These are phyloP conservation scores for Dascyllus trimaculatus DNA, from an alignment of 2,113 vertebrate genomes.

Conservation along the genomic window DNA sequence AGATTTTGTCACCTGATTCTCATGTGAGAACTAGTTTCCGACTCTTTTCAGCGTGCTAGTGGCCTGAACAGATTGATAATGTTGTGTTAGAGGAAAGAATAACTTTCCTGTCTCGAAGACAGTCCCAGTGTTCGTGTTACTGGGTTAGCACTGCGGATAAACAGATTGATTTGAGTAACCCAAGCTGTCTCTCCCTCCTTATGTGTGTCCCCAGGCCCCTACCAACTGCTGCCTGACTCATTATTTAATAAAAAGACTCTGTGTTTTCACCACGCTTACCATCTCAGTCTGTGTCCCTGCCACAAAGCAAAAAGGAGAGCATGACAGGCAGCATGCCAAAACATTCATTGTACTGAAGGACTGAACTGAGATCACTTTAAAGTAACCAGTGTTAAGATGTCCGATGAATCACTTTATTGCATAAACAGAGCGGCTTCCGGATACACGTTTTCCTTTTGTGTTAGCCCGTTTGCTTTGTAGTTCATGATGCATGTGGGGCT, in stretches of 20 bases:
- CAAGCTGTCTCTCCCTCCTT: slow-evolving; percentile 56
- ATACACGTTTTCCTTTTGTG: not conserved
- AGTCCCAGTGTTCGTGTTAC: slow-evolving; percentile 44
- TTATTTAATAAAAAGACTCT: slow-evolving; percentile 57
- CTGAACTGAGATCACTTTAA: slow-evolving; percentile 32
- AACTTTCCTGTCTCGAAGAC: slow-evolving; percentile 32
- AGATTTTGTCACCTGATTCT: not conserved
- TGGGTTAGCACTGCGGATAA: slow-evolving; percentile 59
- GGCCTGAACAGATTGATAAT: slow-evolving; percentile 29
- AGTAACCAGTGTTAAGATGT: slow-evolving; percentile 15
- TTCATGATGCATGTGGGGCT: not conserved
- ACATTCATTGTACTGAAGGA: slow-evolving; percentile 2
- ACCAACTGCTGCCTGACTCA: slow-evolving; percentile 76
- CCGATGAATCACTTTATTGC: not conserved
- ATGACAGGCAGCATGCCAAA: slow-evolving; percentile 44
- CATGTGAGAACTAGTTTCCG: not conserved
- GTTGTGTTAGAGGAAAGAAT: slow-evolving; percentile 31
- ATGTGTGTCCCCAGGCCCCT: slow-evolving; percentile 57
- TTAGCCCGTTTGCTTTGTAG: not conserved
- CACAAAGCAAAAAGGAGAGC: slow-evolving; percentile 43
- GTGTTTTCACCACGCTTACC: slow-evolving; percentile 50
- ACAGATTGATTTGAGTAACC: slow-evolving; percentile 67
- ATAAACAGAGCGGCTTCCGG: not conserved
- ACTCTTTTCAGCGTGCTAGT: not conserved
- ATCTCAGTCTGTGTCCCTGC: slow-evolving; percentile 37